A percentile compares a stretch with the other conserved stretches of the same genome.
Conservation (phyloP, 2,888 invertebrate species). For the Drosophila anomelani region DNA sequence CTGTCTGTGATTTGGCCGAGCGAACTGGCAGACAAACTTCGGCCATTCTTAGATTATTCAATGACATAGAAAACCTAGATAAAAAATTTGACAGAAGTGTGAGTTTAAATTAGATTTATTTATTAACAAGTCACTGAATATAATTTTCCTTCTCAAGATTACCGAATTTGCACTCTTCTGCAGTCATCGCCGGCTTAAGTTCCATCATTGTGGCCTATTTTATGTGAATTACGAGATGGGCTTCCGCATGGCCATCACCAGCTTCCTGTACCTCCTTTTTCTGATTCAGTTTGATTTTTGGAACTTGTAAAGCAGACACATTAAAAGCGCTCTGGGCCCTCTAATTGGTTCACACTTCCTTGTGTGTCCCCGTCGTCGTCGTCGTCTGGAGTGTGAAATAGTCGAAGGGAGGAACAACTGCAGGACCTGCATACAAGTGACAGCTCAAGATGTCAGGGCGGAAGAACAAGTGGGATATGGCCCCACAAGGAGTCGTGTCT, state of each 20-base stretch:
- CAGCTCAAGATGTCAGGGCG: constrained; percentile 29
- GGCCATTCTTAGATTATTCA: constrained; percentile 49
- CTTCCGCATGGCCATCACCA: constrained; percentile 50
- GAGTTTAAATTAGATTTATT: not conserved
- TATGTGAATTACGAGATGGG: constrained; percentile 48
- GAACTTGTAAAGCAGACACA: constrained; percentile 36
- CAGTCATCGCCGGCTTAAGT: constrained; percentile 30
- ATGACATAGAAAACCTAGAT: constrained; percentile 16
- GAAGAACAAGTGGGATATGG: constrained; percentile 28
- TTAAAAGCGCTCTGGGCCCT: constrained; percentile 5
- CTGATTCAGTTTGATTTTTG: constrained; percentile 60
- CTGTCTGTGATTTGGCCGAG: constrained; percentile 43
- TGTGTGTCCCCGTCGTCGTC: constrained; percentile 7
- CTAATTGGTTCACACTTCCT: constrained; percentile 41
- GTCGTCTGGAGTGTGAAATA: constrained; percentile 22
- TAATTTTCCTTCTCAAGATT: not conserved
- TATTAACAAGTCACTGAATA: not conserved
- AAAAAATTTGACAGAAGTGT: constrained; percentile 7
- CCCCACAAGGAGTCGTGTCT: constrained; percentile 40
- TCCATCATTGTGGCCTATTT: constrained; percentile 46
- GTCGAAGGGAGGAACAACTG: constrained; percentile 1
- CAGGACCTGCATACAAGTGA: constrained; percentile 22
- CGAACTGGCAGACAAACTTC: constrained; percentile 37
- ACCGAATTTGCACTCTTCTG: constrained; percentile 33
- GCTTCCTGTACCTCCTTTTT: constrained; percentile 43